These are phyloP conservation scores for Phlogophora meticulosa DNA, from an alignment of 2,888 invertebrate species.

Conservation along the genomic window DNA sequence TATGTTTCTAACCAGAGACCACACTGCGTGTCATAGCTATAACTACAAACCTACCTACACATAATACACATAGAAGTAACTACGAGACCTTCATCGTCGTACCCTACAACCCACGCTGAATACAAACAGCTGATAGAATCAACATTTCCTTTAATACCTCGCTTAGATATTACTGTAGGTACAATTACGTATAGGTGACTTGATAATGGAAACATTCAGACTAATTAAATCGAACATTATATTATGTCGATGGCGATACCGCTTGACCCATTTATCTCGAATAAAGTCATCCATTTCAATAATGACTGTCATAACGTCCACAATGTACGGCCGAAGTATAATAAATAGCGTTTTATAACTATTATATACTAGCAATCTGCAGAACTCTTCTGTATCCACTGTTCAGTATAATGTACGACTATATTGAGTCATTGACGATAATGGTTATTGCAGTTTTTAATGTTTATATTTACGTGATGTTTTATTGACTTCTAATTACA, in stretches of 20 bases:
- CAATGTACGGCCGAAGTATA: constrained; percentile 78
- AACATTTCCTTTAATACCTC: constrained; percentile 44
- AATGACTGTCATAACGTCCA: constrained; percentile 82
- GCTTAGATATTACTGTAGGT: constrained; percentile 35
- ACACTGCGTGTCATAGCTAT: constrained; percentile 23
- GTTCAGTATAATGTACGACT: constrained; percentile 54
- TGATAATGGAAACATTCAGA: constrained; percentile 85
- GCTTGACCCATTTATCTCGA: constrained; percentile 86
- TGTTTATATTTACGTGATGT: constrained; percentile 58
- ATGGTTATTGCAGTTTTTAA: constrained; percentile 61
- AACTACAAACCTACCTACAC: constrained; percentile 2
- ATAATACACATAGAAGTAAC: constrained; percentile 3
- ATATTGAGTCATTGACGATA: constrained; percentile 68
- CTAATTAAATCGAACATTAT: constrained; percentile 89
- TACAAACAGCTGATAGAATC: constrained; percentile 47
- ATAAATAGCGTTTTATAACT: constrained; percentile 81
- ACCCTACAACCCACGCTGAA: constrained; percentile 28
- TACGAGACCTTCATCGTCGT: constrained; percentile 33
- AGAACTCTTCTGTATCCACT: constrained; percentile 47
- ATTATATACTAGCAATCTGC: constrained; percentile 67
- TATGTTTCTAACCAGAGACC: constrained; percentile 28
- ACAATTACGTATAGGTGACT: constrained; percentile 51
- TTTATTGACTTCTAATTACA: constrained; percentile 58
- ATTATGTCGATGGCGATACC: constrained; percentile 85
- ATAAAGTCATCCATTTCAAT: constrained; percentile 90